These are phyloP conservation scores for Chesias legatella DNA, from an alignment of 2,888 invertebrate genomes.

Conservation along the genomic window DNA sequence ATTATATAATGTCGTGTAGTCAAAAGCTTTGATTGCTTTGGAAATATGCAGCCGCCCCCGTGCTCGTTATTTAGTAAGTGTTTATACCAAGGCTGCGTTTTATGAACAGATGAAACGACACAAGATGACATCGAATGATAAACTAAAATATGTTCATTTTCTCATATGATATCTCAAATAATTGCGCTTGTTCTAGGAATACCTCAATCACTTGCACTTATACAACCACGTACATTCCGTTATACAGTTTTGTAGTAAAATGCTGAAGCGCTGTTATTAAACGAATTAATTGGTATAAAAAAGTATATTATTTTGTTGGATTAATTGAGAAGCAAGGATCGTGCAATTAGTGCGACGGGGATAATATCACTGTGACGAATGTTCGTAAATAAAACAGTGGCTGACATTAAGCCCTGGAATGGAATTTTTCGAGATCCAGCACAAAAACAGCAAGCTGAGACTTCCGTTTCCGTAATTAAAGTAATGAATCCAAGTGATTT, in stretches of 20 bases:
- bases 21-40: conserved; percentile 34
- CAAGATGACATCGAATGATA: conserved; percentile 11
- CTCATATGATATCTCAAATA: neutral
- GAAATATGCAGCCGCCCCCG: conserved; percentile 40
- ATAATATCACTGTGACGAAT: conserved; percentile 30
- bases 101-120: conserved; percentile 36
- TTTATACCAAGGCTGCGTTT: conserved; percentile 37
- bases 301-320: conserved; percentile 10
- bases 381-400: conserved; percentile 38
- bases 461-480: conserved; percentile 77
- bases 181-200: conserved; percentile 2
- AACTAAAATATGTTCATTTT: conserved; percentile 15
- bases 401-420: conserved; percentile 54
- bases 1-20: conserved; percentile 36
- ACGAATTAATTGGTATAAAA: conserved; percentile 3
- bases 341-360: conserved; percentile 25
- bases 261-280: neutral
- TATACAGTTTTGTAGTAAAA: conserved; percentile 11
- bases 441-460: conserved; percentile 49
- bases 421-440: conserved; percentile 45
- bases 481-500: conserved; percentile 71
- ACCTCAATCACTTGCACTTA: conserved; percentile 8
- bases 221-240: conserved; percentile 7
- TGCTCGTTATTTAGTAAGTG: conserved; percentile 35
- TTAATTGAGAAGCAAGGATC: conserved; percentile 18